These are phyloP conservation scores for Dusona sp. DNA, from an alignment of 2,888 invertebrate genomes.

Conservation along the genomic window DNA sequence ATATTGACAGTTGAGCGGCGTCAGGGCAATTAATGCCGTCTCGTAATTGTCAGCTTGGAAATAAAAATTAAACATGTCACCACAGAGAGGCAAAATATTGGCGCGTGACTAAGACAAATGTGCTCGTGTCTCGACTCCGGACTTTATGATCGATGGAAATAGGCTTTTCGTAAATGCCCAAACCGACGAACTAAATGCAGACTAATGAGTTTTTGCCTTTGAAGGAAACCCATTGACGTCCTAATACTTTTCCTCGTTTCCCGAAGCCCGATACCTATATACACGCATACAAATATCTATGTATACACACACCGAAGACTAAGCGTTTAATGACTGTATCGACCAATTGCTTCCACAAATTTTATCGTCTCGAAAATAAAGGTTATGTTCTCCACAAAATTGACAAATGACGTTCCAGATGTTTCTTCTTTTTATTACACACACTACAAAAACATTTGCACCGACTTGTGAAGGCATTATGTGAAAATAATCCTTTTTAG, in stretches of 20 bases:
- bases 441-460: not conserved
- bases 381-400: not conserved
- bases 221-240: slow-evolving; percentile 34
- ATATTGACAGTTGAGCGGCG: not conserved
- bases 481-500: not conserved
- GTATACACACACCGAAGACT: not conserved
- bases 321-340: slow-evolving; percentile 49
- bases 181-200: slow-evolving; percentile 48
- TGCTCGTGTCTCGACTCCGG: not conserved
- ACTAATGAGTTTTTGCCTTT: slow-evolving; percentile 52
- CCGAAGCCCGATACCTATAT: not conserved
- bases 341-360: not conserved
- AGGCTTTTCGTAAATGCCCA: slow-evolving; percentile 30
- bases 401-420: not conserved
- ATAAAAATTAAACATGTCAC: not conserved
- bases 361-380: not conserved
- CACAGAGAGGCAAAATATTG: slow-evolving; percentile 21
- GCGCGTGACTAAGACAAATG: slow-evolving; percentile 36
- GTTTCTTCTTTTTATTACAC: not conserved
- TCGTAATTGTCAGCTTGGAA: not conserved
- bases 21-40: not conserved
- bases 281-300: not conserved
- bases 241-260: slow-evolving; percentile 18
- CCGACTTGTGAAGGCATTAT: not conserved
- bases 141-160: slow-evolving; percentile 42